Conservation (phyloP, 2,113 vertebrate genomes). For the Cavia porcellus region DNA sequence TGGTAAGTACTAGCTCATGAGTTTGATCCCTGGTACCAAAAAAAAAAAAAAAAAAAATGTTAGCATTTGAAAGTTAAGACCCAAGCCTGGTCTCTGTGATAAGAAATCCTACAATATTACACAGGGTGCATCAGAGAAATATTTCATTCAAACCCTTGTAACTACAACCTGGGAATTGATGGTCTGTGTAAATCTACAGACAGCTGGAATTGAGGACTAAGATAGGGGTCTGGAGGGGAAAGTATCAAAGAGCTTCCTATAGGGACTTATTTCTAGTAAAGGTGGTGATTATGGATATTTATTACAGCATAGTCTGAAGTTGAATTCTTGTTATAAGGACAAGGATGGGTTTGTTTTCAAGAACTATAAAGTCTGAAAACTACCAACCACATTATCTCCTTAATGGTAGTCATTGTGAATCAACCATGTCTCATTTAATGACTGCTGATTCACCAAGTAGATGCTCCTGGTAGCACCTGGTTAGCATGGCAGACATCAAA, state of each 20-base stretch:
- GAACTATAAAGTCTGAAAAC: background rate
- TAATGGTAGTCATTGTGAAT: background rate
- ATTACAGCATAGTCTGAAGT: background rate
- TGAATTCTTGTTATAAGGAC: background rate
- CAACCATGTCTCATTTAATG: background rate
- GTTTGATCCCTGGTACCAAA: too few relatives aligned
- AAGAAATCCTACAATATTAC: background rate
- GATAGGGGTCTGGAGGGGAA: too few relatives aligned
- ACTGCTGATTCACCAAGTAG: background rate
- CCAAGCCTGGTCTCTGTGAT: background rate
- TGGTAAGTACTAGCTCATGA: too few relatives aligned
- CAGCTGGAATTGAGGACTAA: background rate
- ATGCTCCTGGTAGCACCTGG: background rate
- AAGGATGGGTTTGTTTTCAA: background rate
- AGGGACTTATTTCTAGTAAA: background rate
- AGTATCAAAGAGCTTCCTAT: background rate
- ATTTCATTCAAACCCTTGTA: background rate
- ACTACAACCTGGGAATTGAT: background rate
- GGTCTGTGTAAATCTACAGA: background rate
- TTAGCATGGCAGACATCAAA: background rate
- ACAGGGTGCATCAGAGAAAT: background rate
- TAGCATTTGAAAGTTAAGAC: background rate
- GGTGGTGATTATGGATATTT: background rate
- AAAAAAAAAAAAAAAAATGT: background rate
- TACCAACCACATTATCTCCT: background rate